Evolutionary conservation across 1,140 invertebrate genomes (phyloP).

Genomic region (Pinna nobilis): DNA sequence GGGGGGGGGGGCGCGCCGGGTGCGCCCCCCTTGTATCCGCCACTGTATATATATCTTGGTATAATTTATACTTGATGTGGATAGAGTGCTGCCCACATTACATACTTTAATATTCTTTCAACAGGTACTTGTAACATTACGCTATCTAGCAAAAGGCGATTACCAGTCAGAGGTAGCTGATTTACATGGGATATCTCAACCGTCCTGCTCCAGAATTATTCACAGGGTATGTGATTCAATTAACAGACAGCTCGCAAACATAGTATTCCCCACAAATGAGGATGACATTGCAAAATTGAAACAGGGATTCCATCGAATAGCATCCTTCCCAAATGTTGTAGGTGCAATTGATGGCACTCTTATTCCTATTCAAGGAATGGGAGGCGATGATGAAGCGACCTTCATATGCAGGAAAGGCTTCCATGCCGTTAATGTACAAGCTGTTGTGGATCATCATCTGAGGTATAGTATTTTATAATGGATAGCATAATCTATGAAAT

Average conservation of each 20-base stretch:
- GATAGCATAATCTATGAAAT: too few species aligned
- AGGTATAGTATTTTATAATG: too few species aligned
- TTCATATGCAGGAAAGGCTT: constrained; percentile 17
- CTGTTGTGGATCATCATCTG: background rate
- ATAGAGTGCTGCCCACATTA: too few species aligned
- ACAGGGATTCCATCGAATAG: constrained; percentile 1
- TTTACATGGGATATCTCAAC: constrained; percentile 33
- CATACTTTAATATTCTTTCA: too few species aligned
- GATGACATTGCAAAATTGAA: background rate
- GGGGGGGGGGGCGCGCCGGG: too few species aligned
- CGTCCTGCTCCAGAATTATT: constrained; percentile 1
- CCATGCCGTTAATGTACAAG: constrained; percentile 34
- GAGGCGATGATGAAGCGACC: background rate
- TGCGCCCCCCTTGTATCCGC: too few species aligned
- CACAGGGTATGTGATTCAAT: constrained; percentile 10
- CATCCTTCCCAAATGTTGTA: constrained; percentile 24
- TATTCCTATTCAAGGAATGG: constrained; percentile 22
- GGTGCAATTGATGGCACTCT: constrained; percentile 23
- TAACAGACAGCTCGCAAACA: background rate
- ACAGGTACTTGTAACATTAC: constrained; percentile 25
- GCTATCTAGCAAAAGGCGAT: constrained; percentile 33
- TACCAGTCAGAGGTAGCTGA: constrained; percentile 37
- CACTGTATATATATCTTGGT: too few species aligned
- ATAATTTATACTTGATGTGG: too few species aligned
- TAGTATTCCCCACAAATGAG: background rate